These are phyloP conservation scores for Platalea minor DNA, from an alignment of 2,797 vertebrate species.

Conservation along the genomic window DNA sequence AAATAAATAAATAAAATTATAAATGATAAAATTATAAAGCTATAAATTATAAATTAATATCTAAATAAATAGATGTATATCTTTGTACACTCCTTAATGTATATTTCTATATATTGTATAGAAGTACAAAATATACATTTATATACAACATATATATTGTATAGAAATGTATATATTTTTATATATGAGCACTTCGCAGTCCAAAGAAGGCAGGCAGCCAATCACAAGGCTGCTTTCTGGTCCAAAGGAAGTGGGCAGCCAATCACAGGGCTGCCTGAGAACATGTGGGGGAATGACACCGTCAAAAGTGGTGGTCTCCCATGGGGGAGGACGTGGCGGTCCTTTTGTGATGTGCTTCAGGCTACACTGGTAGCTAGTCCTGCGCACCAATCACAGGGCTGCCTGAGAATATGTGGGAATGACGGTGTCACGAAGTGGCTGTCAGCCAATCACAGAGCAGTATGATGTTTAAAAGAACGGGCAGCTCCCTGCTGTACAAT, in stretches of 20 bases:
- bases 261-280: background rate
- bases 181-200: background rate
- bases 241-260: no score
- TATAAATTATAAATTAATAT: no score
- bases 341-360: background rate
- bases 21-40: no score
- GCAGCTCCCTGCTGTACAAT: accelerated
- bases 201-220: background rate
- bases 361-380: background rate
- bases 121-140: background rate
- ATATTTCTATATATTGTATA: background rate
- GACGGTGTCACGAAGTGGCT: accelerated
- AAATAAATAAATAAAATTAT: no score
- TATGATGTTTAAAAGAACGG: accelerated
- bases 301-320: background rate
- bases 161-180: background rate
- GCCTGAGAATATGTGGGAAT: accelerated
- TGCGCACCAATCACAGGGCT: background rate
- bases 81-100: background rate
- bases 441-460: background rate
- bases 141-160: background rate
- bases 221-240: background rate
- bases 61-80: background rate
- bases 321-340: accelerated
- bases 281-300: accelerated